Conservation (phyloP, 1,140 invertebrate genomes). For the Heliconius congener region DNA sequence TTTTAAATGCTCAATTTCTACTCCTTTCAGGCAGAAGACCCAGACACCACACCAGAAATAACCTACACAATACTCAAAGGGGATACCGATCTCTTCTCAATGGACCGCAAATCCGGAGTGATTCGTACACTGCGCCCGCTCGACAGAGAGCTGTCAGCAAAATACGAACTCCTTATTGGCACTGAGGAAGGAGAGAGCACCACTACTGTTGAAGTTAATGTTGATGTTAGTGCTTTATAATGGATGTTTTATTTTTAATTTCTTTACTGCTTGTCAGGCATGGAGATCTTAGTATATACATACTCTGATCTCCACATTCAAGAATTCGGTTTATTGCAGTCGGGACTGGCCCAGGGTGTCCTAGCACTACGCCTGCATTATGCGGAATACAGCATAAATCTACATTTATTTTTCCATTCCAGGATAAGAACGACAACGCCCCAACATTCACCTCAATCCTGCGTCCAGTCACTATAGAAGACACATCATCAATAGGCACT, state of each 20-base stretch:
- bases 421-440: conserved; percentile 91
- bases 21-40: conserved; percentile 84
- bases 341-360: no score
- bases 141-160: conserved; percentile 89
- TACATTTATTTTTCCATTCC: conserved; percentile 40
- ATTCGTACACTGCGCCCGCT: conserved; percentile 88
- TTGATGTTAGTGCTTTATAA: conserved; percentile 83
- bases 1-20: no score
- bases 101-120: conserved; percentile 89
- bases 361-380: no score
- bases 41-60: conserved; percentile 89
- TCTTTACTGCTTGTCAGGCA: not conserved
- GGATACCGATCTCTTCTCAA: conserved; percentile 88
- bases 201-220: conserved; percentile 88
- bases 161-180: conserved; percentile 89
- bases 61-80: conserved; percentile 93
- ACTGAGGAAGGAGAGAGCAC: conserved; percentile 89
- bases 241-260: not conserved
- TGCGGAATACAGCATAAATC: no score
- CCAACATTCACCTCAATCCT: conserved; percentile 92
- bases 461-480: conserved; percentile 90
- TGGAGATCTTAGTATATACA: no score
- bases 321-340: no score
- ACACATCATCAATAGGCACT: conserved; percentile 90
- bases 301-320: no score